phyloP scores from a whole-genome alignment of 2,797 vertebrate species.

The Myripristis murdjan region DNA sequence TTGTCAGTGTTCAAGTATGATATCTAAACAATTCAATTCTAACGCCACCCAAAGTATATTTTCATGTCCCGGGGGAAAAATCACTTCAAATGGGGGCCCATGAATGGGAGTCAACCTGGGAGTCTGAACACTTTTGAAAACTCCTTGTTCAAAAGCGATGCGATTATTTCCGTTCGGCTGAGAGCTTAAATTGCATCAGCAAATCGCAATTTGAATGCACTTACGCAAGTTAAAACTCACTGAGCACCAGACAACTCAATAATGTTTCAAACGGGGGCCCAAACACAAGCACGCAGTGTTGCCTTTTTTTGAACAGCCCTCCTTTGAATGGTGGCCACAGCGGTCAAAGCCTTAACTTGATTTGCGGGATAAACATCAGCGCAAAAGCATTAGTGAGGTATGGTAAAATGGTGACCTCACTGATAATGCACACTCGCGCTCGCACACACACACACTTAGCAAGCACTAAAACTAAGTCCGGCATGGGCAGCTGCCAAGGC shows the following conservation, averaged over 20 bases:
- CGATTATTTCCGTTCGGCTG: constrained; percentile 30
- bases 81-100: too few relatives aligned
- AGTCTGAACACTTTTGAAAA: too few relatives aligned
- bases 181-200: constrained; percentile 40
- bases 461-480: constrained; percentile 77
- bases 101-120: too few relatives aligned
- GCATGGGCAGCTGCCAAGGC: constrained; percentile 84
- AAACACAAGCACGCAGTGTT: constrained; percentile 39
- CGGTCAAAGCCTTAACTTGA: constrained; percentile 76
- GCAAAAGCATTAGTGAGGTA: constrained; percentile 76
- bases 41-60: too few relatives aligned
- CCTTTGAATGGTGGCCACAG: constrained; percentile 59
- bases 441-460: constrained; percentile 76
- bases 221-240: constrained; percentile 29
- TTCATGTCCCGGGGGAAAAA: too few relatives aligned
- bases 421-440: too few relatives aligned
- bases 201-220: constrained; percentile 37
- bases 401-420: constrained; percentile 77
- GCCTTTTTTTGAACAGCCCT: constrained; percentile 52
- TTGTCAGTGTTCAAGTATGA: too few relatives aligned
- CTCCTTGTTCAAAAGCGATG: constrained; percentile 24
- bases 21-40: too few relatives aligned
- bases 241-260: constrained; percentile 48
- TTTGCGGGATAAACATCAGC: constrained; percentile 81
- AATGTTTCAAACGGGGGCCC: constrained; percentile 36